Evolutionary conservation across 2,888 invertebrate species (phyloP), one percentile per base, ranked within the genome.

Genomic region (Rhyacophila evoluta): DNA sequence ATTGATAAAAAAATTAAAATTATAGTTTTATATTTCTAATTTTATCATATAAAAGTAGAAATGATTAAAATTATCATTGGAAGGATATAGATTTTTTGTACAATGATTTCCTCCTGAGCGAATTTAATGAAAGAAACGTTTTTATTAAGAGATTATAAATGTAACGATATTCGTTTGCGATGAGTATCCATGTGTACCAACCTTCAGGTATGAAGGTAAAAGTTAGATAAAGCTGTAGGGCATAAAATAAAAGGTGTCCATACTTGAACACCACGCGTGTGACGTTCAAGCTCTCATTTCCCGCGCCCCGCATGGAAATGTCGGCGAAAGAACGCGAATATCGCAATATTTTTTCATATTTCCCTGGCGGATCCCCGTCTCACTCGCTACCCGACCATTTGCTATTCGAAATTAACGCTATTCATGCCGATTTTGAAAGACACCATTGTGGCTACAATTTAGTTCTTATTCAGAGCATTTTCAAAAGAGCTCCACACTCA

Each of bases 371-470:
- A 76, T 74, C 75, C 75, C 79, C 77, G 69, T 78, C 70, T 70
- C 73, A 41, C 71, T 55, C 78, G 74, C 73, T 74, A 71, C 78
- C 81, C 81, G 79, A 80, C 82, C 81, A 82, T 82, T 82, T 79
- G 82, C 87, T 85, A 86, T 87, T 86, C 86, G 86, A 87, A 87
- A 90, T 89, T 91, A 90, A 91, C 90, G 90, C 89, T 89, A 90
- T 90, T 90, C 90, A 90, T 88, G 89, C 86, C 87, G 87, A 88
- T 88, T 89, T 88, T 88, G 88, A 89, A 89, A 90, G 90, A 89
- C 89, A 88, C 86, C 88, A 91, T 91, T 91, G 90, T 91, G 89
- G 89, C 90, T 89, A 90, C 91, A 91, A 91, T 91, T 91, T 91
- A 89, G 89, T 82, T 88, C 90, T 90, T 88, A 91, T 91, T 91